Conservation (phyloP, 23 tunicate species). For the Styela plicata region DNA sequence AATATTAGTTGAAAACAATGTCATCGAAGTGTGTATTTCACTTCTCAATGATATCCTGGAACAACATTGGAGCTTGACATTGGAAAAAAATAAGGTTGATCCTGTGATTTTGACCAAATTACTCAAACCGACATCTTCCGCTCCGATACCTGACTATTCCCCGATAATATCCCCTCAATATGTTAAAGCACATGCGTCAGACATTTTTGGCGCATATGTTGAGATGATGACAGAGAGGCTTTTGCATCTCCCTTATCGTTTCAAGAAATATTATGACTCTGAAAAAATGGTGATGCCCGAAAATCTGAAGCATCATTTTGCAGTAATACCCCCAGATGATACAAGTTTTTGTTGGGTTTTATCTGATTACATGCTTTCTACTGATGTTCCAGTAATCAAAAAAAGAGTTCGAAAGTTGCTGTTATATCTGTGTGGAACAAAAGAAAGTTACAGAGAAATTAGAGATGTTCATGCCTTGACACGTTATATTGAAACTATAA, state of each 20-base stretch:
- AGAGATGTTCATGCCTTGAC: conserved; percentile 73
- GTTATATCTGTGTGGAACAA: conserved; percentile 57
- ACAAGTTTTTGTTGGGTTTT: conserved; percentile 43
- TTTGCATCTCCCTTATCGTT: conserved; percentile 58
- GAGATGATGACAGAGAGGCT: conserved; percentile 79
- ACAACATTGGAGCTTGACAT: background rate
- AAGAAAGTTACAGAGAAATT: conserved; percentile 76
- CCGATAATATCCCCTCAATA: conserved; percentile 74
- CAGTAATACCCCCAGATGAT: conserved; percentile 12
- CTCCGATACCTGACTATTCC: conserved; percentile 47
- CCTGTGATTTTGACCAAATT: conserved; percentile 5
- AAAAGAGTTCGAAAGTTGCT: conserved; percentile 66
- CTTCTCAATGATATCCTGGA: background rate
- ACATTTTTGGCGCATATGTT: conserved; percentile 64
- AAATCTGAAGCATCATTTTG: background rate
- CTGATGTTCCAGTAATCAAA: conserved; percentile 61
- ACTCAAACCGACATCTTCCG: conserved; percentile 25
- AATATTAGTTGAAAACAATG: background rate
- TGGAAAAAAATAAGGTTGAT: background rate
- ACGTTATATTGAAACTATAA: conserved; percentile 36
- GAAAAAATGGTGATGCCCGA: conserved; percentile 3
- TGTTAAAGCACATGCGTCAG: conserved; percentile 64
- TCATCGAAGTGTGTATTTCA: conserved; percentile 2
- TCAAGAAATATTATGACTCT: conserved; percentile 13
- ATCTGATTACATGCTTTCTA: conserved; percentile 76